Evolutionary conservation across 2,113 vertebrate genomes (phyloP), one percentile per base, ranked within the genome.

Genomic region (Pipa parva): DNA sequence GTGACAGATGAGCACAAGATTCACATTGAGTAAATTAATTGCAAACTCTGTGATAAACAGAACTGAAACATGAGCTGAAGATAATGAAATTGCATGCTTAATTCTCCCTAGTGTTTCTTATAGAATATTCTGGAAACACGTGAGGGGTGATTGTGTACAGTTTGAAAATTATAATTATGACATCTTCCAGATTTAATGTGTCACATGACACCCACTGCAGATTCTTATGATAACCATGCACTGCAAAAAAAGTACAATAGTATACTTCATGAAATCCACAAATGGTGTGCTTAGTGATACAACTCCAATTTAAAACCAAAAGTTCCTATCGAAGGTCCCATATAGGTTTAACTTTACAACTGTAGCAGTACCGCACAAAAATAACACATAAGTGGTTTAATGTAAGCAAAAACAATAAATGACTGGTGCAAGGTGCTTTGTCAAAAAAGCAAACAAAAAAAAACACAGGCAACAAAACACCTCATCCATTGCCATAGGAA

Each of bases 11-110:
- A 69, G 66, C 58, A 45, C 56, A 69, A 61, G 57, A 69, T 54
- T 61, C 66, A 69, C 66, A 61, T 58, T 42, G 66, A 69, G 66
- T 61, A 69, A 69, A 69, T 69, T 69, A 69, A 69, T 69, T 69
- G 60, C 66, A 61, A 69, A 69, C 33, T 49, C 33, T 7, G 66
- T 69, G 66, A 61, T 69, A 69, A 69, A 69, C 58, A 69, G 66
- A 69, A 61, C 28, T 61, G 58, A 51, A 61, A 54, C 54, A 54
- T 61, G 66, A 54, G 66, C 58, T 49, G 57, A 61, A 58, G 57
- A 69, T 69, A 69, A 69, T 69, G 48, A 69, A 69, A 69, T 69
- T 54, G 57, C 58, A 69, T 69, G 33, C 25, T 24, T 39, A 37
- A 52, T 52, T 60, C 56, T 54, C 33, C 48, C 33, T 31, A 61